These are phyloP conservation scores for Berghia stephanieae DNA, from an alignment of 1,140 invertebrate genomes.

Conservation along the genomic window DNA sequence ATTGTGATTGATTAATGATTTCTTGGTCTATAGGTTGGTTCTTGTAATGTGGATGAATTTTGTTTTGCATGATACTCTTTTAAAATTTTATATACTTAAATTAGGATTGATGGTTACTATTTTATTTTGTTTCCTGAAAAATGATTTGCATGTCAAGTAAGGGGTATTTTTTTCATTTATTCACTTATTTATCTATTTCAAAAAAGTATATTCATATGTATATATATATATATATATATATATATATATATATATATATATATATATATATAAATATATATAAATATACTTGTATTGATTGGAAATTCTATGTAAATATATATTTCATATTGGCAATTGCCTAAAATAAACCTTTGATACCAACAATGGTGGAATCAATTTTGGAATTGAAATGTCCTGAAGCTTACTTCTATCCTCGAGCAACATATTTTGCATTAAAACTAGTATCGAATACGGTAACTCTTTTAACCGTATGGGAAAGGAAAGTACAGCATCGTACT, in stretches of 20 bases:
- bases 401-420: not conserved
- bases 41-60: not conserved
- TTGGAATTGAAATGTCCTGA: not conserved
- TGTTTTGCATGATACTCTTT: not conserved
- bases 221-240: not conserved
- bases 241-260: conserved; percentile 8
- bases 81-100: not conserved
- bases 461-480: not conserved
- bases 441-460: not conserved
- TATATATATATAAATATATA: conserved; percentile 25
- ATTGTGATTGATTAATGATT: too few species aligned
- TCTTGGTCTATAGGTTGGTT: too few species aligned
- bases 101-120: not conserved
- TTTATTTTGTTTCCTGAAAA: not conserved
- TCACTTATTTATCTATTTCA: not conserved
- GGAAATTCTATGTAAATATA: not conserved
- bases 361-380: not conserved
- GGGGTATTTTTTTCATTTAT: not conserved
- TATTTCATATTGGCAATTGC: not conserved
- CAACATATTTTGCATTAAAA: not conserved
- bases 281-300: conserved; percentile 21
- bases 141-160: not conserved
- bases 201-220: not conserved
- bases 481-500: too few species aligned
- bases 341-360: not conserved